A percentile compares a stretch with the other conserved stretches of the same genome.
Conservation (phyloP, 2,797 vertebrate species). For the Thamnophis elegans region DNA sequence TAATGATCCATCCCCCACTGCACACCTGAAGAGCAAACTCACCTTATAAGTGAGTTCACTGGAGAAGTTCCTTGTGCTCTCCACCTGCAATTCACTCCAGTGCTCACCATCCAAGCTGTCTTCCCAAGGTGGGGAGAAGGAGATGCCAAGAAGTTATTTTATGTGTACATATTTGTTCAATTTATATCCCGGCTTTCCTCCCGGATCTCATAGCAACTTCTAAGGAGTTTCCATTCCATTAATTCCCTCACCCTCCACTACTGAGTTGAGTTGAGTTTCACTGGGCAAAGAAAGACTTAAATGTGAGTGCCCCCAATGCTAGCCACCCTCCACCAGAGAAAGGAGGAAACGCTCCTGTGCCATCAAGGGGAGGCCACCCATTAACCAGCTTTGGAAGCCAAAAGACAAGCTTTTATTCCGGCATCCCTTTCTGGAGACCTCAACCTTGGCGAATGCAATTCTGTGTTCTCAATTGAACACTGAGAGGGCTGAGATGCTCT, state of each 20-base stretch:
- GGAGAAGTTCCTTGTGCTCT: neutral
- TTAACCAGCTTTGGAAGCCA: neutral
- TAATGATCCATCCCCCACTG: constrained; percentile 50
- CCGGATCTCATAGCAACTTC: neutral
- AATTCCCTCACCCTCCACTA: neutral
- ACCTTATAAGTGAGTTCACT: neutral
- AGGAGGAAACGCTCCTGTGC: neutral
- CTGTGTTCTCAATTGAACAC: neutral
- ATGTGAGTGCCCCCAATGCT: neutral
- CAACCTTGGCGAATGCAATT: neutral
- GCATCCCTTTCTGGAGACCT: neutral
- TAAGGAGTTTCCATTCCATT: neutral
- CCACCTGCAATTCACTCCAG: too few species aligned
- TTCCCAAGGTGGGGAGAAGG: neutral
- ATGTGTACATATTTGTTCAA: neutral
- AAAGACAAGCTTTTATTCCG: neutral
- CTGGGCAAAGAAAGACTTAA: neutral
- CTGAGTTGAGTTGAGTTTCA: neutral
- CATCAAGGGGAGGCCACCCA: neutral
- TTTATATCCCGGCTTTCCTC: neutral
- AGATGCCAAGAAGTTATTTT: neutral
- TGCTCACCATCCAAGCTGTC: neutral
- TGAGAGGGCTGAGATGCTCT: neutral
- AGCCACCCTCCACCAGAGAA: neutral
- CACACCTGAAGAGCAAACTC: constrained; percentile 8